Percentiles rank a stretch among this genome's conserved stretches.
Conservation (phyloP, 2,113 vertebrate species). For the Piprites chloris region DNA sequence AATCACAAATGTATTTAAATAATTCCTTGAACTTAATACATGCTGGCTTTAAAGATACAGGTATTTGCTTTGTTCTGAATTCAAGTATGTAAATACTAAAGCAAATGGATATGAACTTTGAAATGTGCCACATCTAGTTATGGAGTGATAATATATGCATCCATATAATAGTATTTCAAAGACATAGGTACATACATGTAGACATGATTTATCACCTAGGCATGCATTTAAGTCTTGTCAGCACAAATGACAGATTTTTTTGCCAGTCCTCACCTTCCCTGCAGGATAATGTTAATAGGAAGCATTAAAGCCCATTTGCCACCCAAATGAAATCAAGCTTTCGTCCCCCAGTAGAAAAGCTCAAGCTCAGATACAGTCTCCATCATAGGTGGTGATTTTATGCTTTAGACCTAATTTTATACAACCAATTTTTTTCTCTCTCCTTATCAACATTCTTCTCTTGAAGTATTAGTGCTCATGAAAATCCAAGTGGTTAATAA, state of each 20-base stretch:
- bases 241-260: neutral
- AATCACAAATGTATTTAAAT: neutral
- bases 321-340: neutral
- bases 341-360: neutral
- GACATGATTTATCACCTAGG: neutral
- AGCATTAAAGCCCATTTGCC: neutral
- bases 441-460: neutral
- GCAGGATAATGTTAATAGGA: neutral
- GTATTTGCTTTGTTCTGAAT: neutral
- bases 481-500: neutral
- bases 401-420: neutral
- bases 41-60: neutral
- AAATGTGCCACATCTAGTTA: neutral
- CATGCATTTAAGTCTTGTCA: neutral
- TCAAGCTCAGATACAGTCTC: neutral
- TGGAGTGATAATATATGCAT: neutral
- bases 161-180: neutral
- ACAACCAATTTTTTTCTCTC: neutral
- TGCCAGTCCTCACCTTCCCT: neutral
- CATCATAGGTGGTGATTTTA: neutral
- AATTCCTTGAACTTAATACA: neutral
- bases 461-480: neutral
- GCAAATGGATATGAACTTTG: neutral
- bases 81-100: neutral
- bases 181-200: neutral